Conservation (phyloP, 2,113 vertebrate genomes). For the Odontesthes bonariensis region DNA sequence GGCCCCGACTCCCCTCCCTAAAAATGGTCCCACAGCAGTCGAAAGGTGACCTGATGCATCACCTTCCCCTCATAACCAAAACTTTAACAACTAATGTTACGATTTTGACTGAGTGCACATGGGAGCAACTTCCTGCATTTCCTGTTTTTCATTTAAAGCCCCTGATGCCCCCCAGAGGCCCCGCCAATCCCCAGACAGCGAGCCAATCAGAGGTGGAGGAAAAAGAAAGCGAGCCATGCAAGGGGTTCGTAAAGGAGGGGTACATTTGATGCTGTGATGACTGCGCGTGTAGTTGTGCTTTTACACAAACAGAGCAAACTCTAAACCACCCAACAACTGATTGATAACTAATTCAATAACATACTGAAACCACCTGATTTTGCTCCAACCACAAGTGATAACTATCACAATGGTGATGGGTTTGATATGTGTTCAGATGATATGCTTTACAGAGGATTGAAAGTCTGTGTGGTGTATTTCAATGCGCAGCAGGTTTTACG, state of each 20-base stretch:
- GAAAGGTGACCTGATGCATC: slow-evolving; percentile 31
- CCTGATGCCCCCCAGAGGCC: slow-evolving; percentile 45
- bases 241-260: neutral
- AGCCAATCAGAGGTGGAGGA: slow-evolving; percentile 54
- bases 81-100: slow-evolving; percentile 20
- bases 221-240: slow-evolving; percentile 70
- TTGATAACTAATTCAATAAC: slow-evolving; percentile 64
- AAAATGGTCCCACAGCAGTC: slow-evolving; percentile 38
- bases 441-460: slow-evolving; percentile 50
- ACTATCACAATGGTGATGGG: slow-evolving; percentile 36
- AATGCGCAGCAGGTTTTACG: slow-evolving; percentile 47
- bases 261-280: slow-evolving; percentile 28
- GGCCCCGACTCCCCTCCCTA: slow-evolving; percentile 34
- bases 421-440: slow-evolving; percentile 53
- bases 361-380: slow-evolving; percentile 59
- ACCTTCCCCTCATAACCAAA: slow-evolving; percentile 12
- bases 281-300: slow-evolving; percentile 69
- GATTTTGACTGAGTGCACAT: slow-evolving; percentile 26
- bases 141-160: slow-evolving; percentile 39
- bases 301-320: slow-evolving; percentile 74
- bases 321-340: slow-evolving; percentile 66
- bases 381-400: slow-evolving; percentile 54
- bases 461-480: slow-evolving; percentile 45
- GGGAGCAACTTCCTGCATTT: slow-evolving; percentile 44
- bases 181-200: slow-evolving; percentile 58